Conservation (phyloP, 2,113 vertebrate species). For the Cettia cetti region DNA sequence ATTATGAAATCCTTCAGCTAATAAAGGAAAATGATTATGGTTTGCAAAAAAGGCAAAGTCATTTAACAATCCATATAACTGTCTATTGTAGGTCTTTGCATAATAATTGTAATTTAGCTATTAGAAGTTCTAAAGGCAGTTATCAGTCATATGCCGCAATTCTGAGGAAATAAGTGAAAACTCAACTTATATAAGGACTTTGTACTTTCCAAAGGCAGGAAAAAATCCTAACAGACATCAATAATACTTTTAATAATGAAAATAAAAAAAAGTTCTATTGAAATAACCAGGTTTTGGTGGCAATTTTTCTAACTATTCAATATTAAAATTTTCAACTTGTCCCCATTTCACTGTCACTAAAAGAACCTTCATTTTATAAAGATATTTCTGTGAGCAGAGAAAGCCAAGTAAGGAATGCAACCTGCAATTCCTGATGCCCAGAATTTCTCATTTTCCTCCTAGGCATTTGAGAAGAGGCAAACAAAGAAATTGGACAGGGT, state of each 20-base stretch:
- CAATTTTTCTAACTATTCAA: conserved; percentile 40
- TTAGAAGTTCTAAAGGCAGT: conserved; percentile 77
- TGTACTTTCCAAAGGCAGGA: conserved; percentile 43
- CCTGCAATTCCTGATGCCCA: neutral
- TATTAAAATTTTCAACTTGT: conserved; percentile 14
- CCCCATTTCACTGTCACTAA: neutral
- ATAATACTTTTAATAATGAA: conserved; percentile 53
- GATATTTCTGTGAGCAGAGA: neutral
- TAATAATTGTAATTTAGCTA: conserved; percentile 84
- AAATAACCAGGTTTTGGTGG: conserved; percentile 34
- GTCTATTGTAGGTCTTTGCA: conserved; percentile 78
- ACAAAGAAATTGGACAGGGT: neutral
- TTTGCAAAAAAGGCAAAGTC: conserved; percentile 80
- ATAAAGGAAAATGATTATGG: conserved; percentile 84
- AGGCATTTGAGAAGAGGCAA: neutral
- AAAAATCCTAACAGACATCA: conserved; percentile 26
- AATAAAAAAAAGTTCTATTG: conserved; percentile 30
- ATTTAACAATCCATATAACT: conserved; percentile 83
- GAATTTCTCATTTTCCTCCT: neutral
- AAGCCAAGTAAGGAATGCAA: neutral
- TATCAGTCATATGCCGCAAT: conserved; percentile 73
- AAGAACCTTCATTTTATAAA: neutral
- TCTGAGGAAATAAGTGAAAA: conserved; percentile 65
- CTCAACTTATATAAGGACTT: conserved; percentile 65
- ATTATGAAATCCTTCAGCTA: conserved; percentile 85